These are phyloP conservation scores for Thalassarche chlororhynchos DNA, from an alignment of 2,113 vertebrate genomes.

Conservation along the genomic window DNA sequence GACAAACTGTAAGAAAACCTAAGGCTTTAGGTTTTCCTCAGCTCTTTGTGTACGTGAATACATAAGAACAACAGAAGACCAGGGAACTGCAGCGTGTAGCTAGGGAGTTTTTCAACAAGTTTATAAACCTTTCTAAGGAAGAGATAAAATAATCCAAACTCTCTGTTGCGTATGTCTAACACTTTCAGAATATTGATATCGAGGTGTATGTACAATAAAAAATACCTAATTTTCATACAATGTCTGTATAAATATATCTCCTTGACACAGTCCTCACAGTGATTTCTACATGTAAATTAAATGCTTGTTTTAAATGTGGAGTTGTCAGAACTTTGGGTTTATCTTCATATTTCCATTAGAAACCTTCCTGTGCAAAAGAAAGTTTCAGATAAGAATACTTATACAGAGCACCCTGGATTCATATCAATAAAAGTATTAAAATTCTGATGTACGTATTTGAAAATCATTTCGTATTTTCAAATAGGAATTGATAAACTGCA, in stretches of 20 bases:
- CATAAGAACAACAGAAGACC: not conserved
- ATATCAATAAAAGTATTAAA: not conserved
- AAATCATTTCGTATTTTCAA: not conserved
- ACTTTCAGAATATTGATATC: not conserved
- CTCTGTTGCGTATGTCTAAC: not conserved
- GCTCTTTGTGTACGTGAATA: not conserved
- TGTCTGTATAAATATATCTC: not conserved
- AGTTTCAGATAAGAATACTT: not conserved
- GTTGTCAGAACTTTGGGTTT: not conserved
- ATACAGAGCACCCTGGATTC: not conserved
- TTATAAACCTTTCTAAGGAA: not conserved
- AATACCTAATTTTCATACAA: not conserved
- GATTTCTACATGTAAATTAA: not conserved
- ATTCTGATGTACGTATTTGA: not conserved
- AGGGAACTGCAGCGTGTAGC: not conserved
- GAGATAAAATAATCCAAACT: not conserved
- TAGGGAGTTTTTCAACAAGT: not conserved
- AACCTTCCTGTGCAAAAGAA: slow-evolving; percentile 8
- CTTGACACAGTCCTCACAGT: not conserved
- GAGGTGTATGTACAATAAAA: not conserved
- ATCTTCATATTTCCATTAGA: not conserved
- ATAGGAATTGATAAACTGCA: not conserved
- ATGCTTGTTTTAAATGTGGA: not conserved
- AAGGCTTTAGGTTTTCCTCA: not conserved
- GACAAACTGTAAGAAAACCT: not conserved